Conservation (phyloP, 2,888 invertebrate genomes). For the Pycnomerus fuliginosus region DNA sequence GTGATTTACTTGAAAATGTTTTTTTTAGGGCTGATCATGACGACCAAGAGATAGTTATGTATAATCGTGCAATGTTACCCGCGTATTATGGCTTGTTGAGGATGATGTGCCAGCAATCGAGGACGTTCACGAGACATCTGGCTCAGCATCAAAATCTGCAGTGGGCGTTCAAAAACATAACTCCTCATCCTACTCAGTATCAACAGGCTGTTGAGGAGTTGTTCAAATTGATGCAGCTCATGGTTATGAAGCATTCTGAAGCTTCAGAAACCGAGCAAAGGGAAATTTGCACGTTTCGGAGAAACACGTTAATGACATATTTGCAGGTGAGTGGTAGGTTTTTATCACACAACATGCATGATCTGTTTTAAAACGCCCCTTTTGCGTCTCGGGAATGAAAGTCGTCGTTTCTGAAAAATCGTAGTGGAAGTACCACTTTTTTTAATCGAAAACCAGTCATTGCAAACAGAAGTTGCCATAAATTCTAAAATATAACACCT, state of each 20-base stretch:
- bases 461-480: too few relatives aligned
- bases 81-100: slow-evolving; percentile 88
- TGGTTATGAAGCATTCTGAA: slow-evolving; percentile 82
- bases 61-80: slow-evolving; percentile 91
- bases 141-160: slow-evolving; percentile 93
- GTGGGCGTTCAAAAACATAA: slow-evolving; percentile 96
- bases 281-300: slow-evolving; percentile 82
- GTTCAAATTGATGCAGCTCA: slow-evolving; percentile 85
- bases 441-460: too few relatives aligned
- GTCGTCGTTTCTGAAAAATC: too few relatives aligned
- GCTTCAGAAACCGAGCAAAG: slow-evolving; percentile 72
- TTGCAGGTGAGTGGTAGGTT: too few relatives aligned
- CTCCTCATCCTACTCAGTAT: slow-evolving; percentile 93
- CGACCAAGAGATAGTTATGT: slow-evolving; percentile 91
- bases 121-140: slow-evolving; percentile 79
- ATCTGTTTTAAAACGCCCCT: too few relatives aligned
- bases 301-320: slow-evolving; percentile 85
- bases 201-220: slow-evolving; percentile 89
- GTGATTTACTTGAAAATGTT: too few relatives aligned
- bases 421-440: slow-evolving; percentile 18
- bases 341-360: too few relatives aligned
- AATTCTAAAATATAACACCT: too few relatives aligned
- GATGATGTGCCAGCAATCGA: slow-evolving; percentile 87
- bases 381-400: too few relatives aligned
- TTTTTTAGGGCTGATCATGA: slow-evolving; percentile 86